Evolutionary conservation across 2,888 invertebrate genomes (phyloP).

Genomic region (Callimorpha dominula): DNA sequence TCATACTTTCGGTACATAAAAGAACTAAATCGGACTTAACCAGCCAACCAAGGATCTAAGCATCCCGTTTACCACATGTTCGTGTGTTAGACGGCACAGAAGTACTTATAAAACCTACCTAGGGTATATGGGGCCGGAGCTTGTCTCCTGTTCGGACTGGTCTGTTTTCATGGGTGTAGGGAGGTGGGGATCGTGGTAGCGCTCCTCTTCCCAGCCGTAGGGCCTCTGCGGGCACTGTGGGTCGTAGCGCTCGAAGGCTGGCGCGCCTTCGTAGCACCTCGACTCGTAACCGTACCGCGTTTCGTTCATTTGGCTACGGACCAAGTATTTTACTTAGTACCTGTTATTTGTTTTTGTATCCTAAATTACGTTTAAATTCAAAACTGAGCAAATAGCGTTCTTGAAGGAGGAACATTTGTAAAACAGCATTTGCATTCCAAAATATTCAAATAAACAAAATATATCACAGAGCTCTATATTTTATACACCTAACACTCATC

Average conservation of each 20-base stretch:
- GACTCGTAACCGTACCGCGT: slow-evolving; percentile 85
- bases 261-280: slow-evolving; percentile 84
- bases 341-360: not conserved
- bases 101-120: slow-evolving; percentile 79
- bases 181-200: slow-evolving; percentile 86
- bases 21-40: slow-evolving; percentile 13
- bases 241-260: slow-evolving; percentile 85
- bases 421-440: too few relatives aligned
- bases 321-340: slow-evolving; percentile 28
- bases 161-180: slow-evolving; percentile 90
- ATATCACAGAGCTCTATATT: not conserved
- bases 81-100: slow-evolving; percentile 36
- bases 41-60: slow-evolving; percentile 43
- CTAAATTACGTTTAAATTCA: not conserved
- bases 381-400: not conserved
- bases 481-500: not conserved
- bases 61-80: slow-evolving; percentile 83
- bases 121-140: slow-evolving; percentile 91
- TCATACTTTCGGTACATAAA: slow-evolving; percentile 21
- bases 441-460: not conserved
- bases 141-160: slow-evolving; percentile 88
- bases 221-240: slow-evolving; percentile 83
- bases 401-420: not conserved
- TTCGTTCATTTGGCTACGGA: slow-evolving; percentile 87
- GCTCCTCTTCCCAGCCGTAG: slow-evolving; percentile 87